Base-by-base conservation (phyloP, 2,113 vertebrate genomes). In the Thomomys bottae region DNA sequence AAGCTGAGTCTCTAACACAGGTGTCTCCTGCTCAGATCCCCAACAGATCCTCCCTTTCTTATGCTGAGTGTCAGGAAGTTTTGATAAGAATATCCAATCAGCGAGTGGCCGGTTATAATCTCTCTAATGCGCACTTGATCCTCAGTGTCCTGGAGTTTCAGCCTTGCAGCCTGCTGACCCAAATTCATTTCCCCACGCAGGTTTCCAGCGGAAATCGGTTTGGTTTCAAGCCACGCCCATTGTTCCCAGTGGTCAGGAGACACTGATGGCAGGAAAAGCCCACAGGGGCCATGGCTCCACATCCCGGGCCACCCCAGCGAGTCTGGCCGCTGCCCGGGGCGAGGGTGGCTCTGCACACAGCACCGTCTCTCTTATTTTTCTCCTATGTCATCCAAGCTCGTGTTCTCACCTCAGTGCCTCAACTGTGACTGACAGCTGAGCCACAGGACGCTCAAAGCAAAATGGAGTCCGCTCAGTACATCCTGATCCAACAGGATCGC, bases 101-200 rank as follows among this genome's bases (percentile, higher is more conserved):
- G 49, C 85, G 87, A 70, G 61, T 57, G 40, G 34, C n/a, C 30
- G 49, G n/a, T 81, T 80, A 68, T 45, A 87, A 83, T 77, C 88
- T 94, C 32, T 66, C 26, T 88, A 89, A 42, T 75, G 59, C 57
- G 91, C 79, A 91, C 57, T 89, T 90, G 3, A 8, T 61, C 80
- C 67, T 83, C 90, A 63, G 42, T 42, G 64, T 87, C 28, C 34
- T 42, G 11, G 36, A 68, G 11, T 12, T 80, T 68, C n/a, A 76
- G 49, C 15, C 26, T 57, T 76, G 30, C 72, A 72, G 36, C 34
- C 61, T 93, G 76, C 15, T 85, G 63, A 83, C 23, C 24, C 30
- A 54, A 34, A 72, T 40, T 40, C 76, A 57, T 88, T 73, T 92
- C 40, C 63, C 11, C 23, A 80, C 3, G 8, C 20, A 81, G 18